These are phyloP conservation scores for Oncorhynchus gorbuscha DNA, from an alignment of 2,113 vertebrate species.

Conservation along the genomic window DNA sequence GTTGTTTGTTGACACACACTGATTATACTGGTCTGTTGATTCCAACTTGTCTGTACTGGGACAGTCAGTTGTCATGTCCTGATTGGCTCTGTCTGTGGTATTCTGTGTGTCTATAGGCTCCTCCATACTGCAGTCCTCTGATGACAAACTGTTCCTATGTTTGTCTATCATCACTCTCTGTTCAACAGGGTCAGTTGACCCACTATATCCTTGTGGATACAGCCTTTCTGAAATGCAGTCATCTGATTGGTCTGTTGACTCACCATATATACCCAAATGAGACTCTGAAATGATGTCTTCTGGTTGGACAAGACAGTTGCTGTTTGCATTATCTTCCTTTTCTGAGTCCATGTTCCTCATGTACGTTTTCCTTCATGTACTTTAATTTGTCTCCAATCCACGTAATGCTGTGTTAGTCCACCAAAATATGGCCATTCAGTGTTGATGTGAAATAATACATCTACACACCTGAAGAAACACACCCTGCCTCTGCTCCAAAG, in stretches of 20 bases:
- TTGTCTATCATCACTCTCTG: neutral
- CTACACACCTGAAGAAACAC: too few relatives aligned
- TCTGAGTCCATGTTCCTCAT: too few relatives aligned
- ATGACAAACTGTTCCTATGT: neutral
- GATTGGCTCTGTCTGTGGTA: neutral
- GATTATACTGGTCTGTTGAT: neutral
- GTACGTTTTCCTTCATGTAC: too few relatives aligned
- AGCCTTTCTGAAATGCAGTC: neutral
- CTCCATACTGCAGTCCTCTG: neutral
- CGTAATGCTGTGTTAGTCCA: too few relatives aligned
- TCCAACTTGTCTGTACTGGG: neutral
- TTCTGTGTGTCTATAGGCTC: neutral
- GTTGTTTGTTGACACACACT: neutral
- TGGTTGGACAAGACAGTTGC: slow-evolving; percentile 28
- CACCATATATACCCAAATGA: neutral
- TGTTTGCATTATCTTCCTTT: too few relatives aligned
- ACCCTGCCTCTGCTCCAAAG: too few relatives aligned
- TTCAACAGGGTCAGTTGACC: neutral
- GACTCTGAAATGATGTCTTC: slow-evolving; percentile 67
- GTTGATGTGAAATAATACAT: too few relatives aligned
- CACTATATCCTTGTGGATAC: neutral
- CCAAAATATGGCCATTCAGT: too few relatives aligned
- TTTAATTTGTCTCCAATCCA: too few relatives aligned
- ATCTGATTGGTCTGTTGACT: neutral
- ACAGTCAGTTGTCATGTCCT: neutral